phyloP scores from a whole-genome alignment of 2,113 vertebrate genomes.

The Parotia lawesii region DNA sequence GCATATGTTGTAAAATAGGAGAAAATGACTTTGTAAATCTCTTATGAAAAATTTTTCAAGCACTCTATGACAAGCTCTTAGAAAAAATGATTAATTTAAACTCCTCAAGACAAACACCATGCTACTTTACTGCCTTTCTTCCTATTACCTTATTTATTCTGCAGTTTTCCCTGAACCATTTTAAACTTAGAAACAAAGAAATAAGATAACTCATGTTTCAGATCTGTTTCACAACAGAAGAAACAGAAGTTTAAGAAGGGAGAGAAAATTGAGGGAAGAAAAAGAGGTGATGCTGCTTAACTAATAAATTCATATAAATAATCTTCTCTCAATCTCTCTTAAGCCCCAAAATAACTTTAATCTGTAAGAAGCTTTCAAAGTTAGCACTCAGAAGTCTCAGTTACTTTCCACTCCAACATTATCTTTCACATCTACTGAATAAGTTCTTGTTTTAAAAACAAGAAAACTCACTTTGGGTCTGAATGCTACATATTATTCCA shows the following conservation, averaged over 20 bases:
- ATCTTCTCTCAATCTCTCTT: constrained; percentile 11
- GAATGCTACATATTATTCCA: not conserved
- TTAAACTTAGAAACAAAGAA: not conserved
- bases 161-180: not conserved
- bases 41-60: not conserved
- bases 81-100: not conserved
- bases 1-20: not conserved
- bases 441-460: not conserved
- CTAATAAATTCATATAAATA: constrained; percentile 38
- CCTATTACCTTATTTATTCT: not conserved
- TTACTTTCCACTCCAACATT: constrained; percentile 44
- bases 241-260: not conserved
- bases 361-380: constrained; percentile 57
- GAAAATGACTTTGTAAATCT: not conserved
- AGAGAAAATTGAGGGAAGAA: not conserved
- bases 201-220: not conserved
- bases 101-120: not conserved
- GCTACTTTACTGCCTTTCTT: not conserved
- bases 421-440: not conserved
- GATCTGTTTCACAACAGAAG: not conserved
- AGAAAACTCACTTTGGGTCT: not conserved
- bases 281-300: not conserved
- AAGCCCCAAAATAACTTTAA: constrained; percentile 39
- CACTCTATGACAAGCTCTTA: not conserved
- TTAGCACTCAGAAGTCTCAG: constrained; percentile 32